Base-by-base conservation (phyloP, 2,797 vertebrate species). In the Lates japonicus region DNA sequence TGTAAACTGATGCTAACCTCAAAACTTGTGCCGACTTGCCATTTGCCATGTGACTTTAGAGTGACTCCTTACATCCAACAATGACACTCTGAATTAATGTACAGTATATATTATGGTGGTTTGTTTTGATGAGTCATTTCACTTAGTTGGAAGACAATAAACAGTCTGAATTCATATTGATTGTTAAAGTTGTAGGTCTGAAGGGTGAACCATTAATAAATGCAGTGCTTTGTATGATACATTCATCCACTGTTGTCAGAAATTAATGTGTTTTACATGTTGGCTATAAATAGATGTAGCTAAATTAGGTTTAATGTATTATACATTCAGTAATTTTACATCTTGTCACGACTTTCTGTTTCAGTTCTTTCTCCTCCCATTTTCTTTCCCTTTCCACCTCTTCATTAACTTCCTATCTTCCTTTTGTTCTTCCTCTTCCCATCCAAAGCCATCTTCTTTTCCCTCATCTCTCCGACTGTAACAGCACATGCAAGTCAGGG, bases 221-320 rank as follows among this genome's bases (percentile, higher is more conserved):
- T 60, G 22, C 57, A 75, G 37, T 13, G 20, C 13, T 55, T 8
- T 60, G 7, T 19, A 22, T 46, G 6, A 22, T 37, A 55, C 9
- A 41, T 60, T 69, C 2, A 68, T 70, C 59, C 29, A 20, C 49
- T 33, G 39, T 41, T 44, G 29, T 74, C 17, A 41, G 16, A 63
- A 65, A 77, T 66, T 1, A 77, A 79, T 69, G 57, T 63, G 10
- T 77, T 80, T 74, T 69, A 74, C 39, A 84, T 78, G 6, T 31
- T 65, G 48, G 42, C 69, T 87, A 86, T 31, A 82, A 74, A 86
- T 87, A 88, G 68, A 81, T 51, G n/a, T 5, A 14, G 20, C 57
- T 73, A 60, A 86, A 76, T 88, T 80, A 75, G 44, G 55, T 17
- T 67, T 77, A 51, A 85, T 85, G 13, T 69, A 90, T 88, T 80